Percentiles rank a stretch among this genome's conserved stretches.
Conservation (phyloP, 2,888 invertebrate species). For the Melipona beecheii region DNA sequence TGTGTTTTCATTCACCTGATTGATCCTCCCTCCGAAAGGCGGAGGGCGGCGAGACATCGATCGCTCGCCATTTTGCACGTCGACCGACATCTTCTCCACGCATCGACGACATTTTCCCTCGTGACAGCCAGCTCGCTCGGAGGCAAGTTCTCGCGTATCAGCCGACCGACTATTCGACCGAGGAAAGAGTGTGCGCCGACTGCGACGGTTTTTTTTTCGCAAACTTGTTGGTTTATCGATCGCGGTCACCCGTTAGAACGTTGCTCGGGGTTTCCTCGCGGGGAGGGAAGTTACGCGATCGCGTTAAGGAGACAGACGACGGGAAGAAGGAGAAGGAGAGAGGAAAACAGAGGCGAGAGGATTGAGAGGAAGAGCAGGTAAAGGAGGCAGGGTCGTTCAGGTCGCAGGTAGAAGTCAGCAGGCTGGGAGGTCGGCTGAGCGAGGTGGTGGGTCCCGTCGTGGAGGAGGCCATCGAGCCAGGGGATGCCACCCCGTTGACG, state of each 20-base stretch:
- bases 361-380: not conserved
- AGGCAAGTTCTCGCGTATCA: constrained; percentile 5
- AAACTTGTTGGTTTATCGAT: constrained; percentile 59
- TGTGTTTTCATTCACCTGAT: constrained; percentile 59
- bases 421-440: constrained; percentile 84
- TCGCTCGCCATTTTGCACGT: constrained; percentile 81
- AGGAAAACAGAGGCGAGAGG: not conserved
- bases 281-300: constrained; percentile 49
- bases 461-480: constrained; percentile 84
- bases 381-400: constrained; percentile 64
- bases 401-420: constrained; percentile 79
- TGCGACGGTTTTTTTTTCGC: not conserved
- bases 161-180: not conserved
- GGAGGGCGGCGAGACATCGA: constrained; percentile 75
- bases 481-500: constrained; percentile 84
- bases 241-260: constrained; percentile 56
- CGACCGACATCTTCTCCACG: constrained; percentile 78
- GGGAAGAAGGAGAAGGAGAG: not conserved
- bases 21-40: constrained; percentile 63
- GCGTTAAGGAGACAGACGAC: constrained; percentile 8
- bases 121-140: constrained; percentile 42
- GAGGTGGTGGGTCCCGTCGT: constrained; percentile 84
- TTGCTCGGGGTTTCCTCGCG: constrained; percentile 4
- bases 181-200: not conserved
- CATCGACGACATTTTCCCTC: constrained; percentile 68